These are phyloP conservation scores for Autographa pulchrina DNA, from an alignment of 2,888 invertebrate species.

Conservation along the genomic window DNA sequence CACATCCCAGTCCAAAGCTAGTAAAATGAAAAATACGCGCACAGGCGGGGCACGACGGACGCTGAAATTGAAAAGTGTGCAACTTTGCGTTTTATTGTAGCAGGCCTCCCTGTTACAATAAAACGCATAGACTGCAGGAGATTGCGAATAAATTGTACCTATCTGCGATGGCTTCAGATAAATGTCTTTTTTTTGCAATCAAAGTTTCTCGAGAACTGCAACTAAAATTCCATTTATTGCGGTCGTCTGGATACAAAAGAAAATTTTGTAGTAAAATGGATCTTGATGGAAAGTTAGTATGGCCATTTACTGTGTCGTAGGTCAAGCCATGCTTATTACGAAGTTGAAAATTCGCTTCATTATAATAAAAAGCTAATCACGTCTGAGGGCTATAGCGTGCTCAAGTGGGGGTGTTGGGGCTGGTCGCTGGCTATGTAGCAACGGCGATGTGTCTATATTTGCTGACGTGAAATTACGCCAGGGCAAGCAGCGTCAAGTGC, in stretches of 20 bases:
- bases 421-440: conserved; percentile 33
- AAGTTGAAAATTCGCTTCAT: conserved; percentile 29
- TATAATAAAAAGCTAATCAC: conserved; percentile 55
- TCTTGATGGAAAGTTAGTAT: conserved; percentile 3
- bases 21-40: conserved; percentile 82
- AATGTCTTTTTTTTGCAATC: conserved; percentile 46
- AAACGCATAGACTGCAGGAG: conserved; percentile 67
- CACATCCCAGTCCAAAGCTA: conserved; percentile 70
- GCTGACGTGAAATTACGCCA: conserved; percentile 73
- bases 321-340: conserved; percentile 27
- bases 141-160: conserved; percentile 73
- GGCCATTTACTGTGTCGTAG: conserved; percentile 18
- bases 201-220: conserved; percentile 46
- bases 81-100: conserved; percentile 80
- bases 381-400: conserved; percentile 57
- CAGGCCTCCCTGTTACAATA: conserved; percentile 24
- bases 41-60: conserved; percentile 70
- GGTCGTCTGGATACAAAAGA: conserved; percentile 18
- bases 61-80: conserved; percentile 81
- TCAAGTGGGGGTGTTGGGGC: conserved; percentile 53
- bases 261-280: conserved; percentile 7
- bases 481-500: conserved; percentile 71
- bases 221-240: conserved; percentile 35
- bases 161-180: conserved; percentile 55
- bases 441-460: conserved; percentile 70